phyloP scores from a whole-genome alignment of 2,888 invertebrate genomes.

The Polydrusus pterygomalis region DNA sequence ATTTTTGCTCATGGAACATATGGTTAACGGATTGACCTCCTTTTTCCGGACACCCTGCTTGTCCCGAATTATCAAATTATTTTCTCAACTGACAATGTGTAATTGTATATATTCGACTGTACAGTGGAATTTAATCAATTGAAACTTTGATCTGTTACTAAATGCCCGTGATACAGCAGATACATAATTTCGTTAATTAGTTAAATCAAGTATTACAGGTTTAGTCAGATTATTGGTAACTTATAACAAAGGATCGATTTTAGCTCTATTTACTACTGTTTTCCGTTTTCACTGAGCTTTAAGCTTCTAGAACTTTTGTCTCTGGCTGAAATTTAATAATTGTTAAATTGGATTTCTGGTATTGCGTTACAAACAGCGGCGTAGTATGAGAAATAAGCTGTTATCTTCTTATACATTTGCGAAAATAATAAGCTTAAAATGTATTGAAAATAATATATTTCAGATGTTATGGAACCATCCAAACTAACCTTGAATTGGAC shows the following conservation, averaged over 20 bases:
- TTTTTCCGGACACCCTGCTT: too few species aligned
- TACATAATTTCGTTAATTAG: slow-evolving; percentile 40
- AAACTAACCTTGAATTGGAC: too few species aligned
- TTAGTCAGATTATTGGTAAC: slow-evolving; percentile 14
- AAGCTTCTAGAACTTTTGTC: neutral
- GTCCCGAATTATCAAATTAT: too few species aligned
- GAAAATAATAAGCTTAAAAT: too few species aligned
- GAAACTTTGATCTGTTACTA: slow-evolving; percentile 7
- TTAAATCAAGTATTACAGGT: slow-evolving; percentile 31
- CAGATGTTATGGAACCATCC: too few species aligned
- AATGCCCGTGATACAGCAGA: slow-evolving; percentile 3
- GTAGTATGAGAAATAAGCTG: neutral
- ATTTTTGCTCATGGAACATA: too few species aligned
- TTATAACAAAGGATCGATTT: slow-evolving; percentile 16
- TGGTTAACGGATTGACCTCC: too few species aligned
- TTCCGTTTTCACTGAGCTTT: neutral
- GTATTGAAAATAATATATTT: too few species aligned
- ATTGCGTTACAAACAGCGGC: neutral
- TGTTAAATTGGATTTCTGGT: neutral
- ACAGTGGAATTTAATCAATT: neutral
- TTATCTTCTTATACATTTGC: too few species aligned
- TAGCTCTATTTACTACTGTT: slow-evolving; percentile 5
- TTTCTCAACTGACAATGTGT: neutral
- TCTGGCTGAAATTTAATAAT: neutral
- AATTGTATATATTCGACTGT: neutral